Base-by-base conservation (phyloP, 2,113 vertebrate species). In the Stercorarius parasiticus region DNA sequence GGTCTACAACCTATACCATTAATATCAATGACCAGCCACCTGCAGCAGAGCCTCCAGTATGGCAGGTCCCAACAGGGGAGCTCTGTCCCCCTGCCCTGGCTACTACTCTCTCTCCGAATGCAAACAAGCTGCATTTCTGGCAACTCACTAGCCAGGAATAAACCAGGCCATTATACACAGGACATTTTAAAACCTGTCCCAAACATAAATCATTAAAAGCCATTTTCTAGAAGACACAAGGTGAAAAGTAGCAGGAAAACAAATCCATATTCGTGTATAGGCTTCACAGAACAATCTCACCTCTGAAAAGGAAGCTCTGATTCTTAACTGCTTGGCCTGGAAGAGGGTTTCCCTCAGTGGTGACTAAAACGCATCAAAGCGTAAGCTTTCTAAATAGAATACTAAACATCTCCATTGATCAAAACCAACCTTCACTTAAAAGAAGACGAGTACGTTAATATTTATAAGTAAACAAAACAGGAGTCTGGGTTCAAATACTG, bases 11-110 rank as follows among this genome's bases (percentile, higher is more conserved):
- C 18, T 34, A 27, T 5, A 36, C 5, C 11, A 29, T 42, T 65
- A 82, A 73, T 5, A 56, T 22, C 3, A 45, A 5, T 4, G 14
- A 81, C 47, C 65, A 84, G 34, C 29, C 0, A 0, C 16, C 20
- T 2, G 3, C 23, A 74, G 71, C 38, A 87, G 27, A 21, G 9
- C 13, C 32, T 45, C 17, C 1, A 2, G 11, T 2, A 25, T 11
- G 16, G 15, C 64, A 23, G 10, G 32, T 34, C 7, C n/a, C 3
- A 2, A 26, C 2, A 23, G 4, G 21, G 21, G 34, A 38, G 42
- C 29, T 71, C 30, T 9, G 26, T 55, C 8, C 18, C 34, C 15
- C 22, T 62, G 40, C 27, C 34, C 50, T 49, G 26, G 18, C 43
- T 59, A 42, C 20, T 0, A 9, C 34, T 86, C 40, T 42, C 49